phyloP scores from a whole-genome alignment of 2,113 vertebrate genomes.

The Rafetus swinhoei region DNA sequence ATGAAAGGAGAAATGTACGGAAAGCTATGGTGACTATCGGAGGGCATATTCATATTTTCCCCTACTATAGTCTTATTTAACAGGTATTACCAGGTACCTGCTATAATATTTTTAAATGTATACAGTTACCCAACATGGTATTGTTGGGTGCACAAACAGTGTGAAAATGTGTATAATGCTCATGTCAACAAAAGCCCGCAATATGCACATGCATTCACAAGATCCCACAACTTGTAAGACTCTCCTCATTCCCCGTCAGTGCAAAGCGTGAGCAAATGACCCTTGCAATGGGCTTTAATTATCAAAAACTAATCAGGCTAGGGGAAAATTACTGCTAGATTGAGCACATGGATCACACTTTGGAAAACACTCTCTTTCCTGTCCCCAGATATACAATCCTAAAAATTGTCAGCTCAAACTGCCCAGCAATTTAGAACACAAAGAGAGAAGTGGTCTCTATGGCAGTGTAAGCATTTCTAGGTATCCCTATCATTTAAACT shows the following conservation, averaged over 20 bases:
- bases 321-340: not conserved
- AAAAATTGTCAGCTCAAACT: not conserved
- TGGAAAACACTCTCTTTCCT: not conserved
- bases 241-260: not conserved
- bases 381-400: not conserved
- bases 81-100: not conserved
- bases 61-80: not conserved
- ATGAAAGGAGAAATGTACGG: not conserved
- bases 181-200: not conserved
- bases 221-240: not conserved
- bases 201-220: not conserved
- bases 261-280: not conserved
- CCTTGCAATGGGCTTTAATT: not conserved
- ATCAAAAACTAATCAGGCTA: not conserved
- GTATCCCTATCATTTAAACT: not conserved
- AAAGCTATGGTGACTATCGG: not conserved
- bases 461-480: accelerated
- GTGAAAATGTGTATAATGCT: not conserved
- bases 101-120: not conserved
- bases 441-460: not conserved
- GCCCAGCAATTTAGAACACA: not conserved
- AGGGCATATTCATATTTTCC: not conserved
- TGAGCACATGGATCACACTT: not conserved
- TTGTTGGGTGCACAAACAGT: not conserved
- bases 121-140: not conserved